Evolutionary conservation across 2,888 invertebrate genomes (phyloP).

Genomic region (Sarcophaga caerulescens): DNA sequence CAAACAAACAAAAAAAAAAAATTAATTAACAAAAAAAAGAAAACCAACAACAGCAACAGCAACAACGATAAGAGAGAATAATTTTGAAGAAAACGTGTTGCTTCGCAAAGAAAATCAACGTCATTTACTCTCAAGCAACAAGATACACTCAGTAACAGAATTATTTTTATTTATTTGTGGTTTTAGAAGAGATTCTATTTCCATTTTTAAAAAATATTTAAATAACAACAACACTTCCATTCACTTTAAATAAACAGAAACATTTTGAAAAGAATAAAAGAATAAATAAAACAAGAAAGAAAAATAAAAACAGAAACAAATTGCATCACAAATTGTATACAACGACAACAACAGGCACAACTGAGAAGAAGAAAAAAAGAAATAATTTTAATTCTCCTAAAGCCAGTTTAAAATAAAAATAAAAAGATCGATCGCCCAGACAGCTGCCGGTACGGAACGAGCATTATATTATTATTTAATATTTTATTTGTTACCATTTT

Average conservation of each 20-base stretch:
- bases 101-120: conserved; percentile 26
- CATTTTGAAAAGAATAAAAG: no score
- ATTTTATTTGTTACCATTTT: conserved; percentile 13
- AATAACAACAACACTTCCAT: conserved; percentile 4
- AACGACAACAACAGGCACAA: conserved; percentile 4
- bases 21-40: conserved; percentile 29
- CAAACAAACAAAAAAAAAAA: conserved; percentile 17
- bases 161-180: conserved; percentile 17
- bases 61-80: conserved; percentile 1
- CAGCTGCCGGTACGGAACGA: conserved; percentile 38
- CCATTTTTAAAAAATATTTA: not conserved
- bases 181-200: conserved; percentile 28
- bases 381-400: not conserved
- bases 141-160: not conserved
- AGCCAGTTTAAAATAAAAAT: not conserved
- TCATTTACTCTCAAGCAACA: conserved; percentile 23
- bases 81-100: conserved; percentile 11
- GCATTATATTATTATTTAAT: conserved; percentile 21
- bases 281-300: no score
- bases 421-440: conserved; percentile 34
- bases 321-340: conserved; percentile 54
- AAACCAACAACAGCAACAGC: conserved; percentile 44
- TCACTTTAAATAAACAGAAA: conserved; percentile 10
- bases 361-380: conserved; percentile 2
- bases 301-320: not conserved